phyloP scores from a whole-genome alignment of 2,888 invertebrate species.

The Myopa tessellatipennis region DNA sequence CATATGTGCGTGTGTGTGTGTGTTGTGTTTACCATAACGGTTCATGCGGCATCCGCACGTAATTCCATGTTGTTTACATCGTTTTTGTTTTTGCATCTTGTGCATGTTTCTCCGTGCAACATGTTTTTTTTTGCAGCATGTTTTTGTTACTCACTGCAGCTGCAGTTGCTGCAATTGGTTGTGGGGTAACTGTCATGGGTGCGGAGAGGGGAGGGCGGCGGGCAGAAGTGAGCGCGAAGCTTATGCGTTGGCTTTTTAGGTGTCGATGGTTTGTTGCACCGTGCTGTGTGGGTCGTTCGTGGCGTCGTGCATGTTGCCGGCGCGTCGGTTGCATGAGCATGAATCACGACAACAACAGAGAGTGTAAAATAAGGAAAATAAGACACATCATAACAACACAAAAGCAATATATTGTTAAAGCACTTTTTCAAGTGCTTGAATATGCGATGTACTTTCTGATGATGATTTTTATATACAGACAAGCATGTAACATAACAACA shows the following conservation, averaged over 20 bases:
- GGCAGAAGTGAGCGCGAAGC: background rate
- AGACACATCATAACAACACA: background rate
- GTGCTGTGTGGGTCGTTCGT: background rate
- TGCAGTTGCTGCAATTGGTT: background rate
- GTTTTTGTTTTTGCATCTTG: background rate
- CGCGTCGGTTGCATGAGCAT: background rate
- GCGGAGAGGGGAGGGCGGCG: background rate
- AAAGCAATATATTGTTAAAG: background rate
- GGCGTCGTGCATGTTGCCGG: background rate
- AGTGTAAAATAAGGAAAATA: background rate
- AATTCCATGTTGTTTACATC: slow-evolving; percentile 6
- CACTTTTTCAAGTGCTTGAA: background rate
- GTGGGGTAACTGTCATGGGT: no score
- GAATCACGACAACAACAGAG: background rate
- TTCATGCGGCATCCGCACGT: slow-evolving; percentile 17
- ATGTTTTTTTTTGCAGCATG: no score
- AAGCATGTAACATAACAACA: no score
- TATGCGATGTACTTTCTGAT: background rate
- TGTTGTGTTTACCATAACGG: slow-evolving; percentile 16
- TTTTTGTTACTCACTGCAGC: background rate
- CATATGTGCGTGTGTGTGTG: background rate
- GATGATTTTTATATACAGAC: background rate
- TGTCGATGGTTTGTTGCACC: background rate
- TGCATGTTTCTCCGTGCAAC: background rate
- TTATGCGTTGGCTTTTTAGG: background rate